A percentile compares a stretch with the other conserved stretches of the same genome.
phyloP scores from a whole-genome alignment of 2,113 vertebrate genomes.

The Tachuris rubrigastra region DNA sequence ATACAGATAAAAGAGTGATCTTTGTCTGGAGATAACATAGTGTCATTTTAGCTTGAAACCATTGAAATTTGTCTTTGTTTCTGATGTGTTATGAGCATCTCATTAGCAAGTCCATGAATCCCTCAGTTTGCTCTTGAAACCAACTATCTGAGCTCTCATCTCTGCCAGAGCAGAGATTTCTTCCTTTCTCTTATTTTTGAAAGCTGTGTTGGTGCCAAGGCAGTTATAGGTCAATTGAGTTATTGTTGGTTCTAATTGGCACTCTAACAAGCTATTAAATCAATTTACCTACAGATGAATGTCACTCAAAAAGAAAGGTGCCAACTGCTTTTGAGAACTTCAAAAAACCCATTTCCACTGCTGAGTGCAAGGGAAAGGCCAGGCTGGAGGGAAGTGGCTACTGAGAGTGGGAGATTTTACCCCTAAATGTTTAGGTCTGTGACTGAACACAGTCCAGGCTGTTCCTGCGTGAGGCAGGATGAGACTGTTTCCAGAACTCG shows the following conservation, averaged over 20 bases:
- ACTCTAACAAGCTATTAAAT: constrained; percentile 64
- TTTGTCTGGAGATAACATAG: constrained; percentile 42
- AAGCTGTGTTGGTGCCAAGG: constrained; percentile 49
- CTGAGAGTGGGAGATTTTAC: not conserved
- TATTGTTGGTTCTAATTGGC: constrained; percentile 68
- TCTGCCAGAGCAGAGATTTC: constrained; percentile 27
- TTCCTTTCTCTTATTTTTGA: constrained; percentile 40
- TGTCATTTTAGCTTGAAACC: constrained; percentile 56
- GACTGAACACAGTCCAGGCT: not conserved
- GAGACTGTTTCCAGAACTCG: not conserved
- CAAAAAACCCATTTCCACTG: not conserved
- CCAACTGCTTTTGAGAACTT: constrained; percentile 32
- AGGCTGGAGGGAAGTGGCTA: not conserved
- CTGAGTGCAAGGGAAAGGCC: not conserved
- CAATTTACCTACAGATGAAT: constrained; percentile 61
- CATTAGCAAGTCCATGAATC: constrained; percentile 44
- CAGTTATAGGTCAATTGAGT: constrained; percentile 68
- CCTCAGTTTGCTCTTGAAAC: constrained; percentile 34
- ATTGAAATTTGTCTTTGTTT: constrained; percentile 59
- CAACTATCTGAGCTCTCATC: constrained; percentile 35
- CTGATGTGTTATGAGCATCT: constrained; percentile 50
- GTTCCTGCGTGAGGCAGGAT: not conserved
- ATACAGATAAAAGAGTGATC: constrained; percentile 47
- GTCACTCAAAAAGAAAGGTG: constrained; percentile 61
- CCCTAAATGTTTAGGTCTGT: not conserved